Conservation (phyloP, 2,113 vertebrate species). For the Mesembrinibis cayennensis region DNA sequence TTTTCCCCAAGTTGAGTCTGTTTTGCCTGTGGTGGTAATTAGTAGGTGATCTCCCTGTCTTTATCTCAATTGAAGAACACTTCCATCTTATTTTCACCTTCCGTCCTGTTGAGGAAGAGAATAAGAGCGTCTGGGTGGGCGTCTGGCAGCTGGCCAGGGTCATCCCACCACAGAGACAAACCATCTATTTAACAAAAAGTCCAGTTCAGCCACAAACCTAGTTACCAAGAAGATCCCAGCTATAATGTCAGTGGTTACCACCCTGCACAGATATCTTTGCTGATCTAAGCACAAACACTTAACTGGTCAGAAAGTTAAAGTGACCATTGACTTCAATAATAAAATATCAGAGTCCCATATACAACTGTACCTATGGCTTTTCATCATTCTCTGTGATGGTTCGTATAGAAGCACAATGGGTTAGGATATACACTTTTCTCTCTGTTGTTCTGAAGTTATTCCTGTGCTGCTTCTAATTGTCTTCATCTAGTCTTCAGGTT, state of each 20-base stretch:
- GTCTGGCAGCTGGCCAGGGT: background rate
- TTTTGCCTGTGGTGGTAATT: background rate
- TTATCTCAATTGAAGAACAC: background rate
- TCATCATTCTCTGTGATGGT: background rate
- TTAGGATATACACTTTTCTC: background rate
- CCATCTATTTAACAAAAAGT: background rate
- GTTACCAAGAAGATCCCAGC: background rate
- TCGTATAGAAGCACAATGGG: accelerated
- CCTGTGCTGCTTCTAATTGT: background rate
- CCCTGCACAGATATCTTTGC: background rate
- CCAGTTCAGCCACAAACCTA: background rate
- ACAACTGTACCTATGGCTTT: background rate
- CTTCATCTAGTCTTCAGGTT: background rate
- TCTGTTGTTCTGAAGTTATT: background rate
- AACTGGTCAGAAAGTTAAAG: background rate
- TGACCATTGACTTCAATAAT: background rate
- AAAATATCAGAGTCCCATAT: background rate
- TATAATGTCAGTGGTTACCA: background rate
- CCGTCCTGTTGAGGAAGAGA: background rate
- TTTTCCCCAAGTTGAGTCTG: background rate
- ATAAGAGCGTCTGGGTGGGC: background rate
- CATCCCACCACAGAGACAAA: background rate
- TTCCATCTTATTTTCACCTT: background rate
- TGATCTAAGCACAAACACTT: background rate
- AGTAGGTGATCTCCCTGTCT: background rate